Conservation (phyloP, 2,797 vertebrate genomes). For the Bufotes viridis region DNA sequence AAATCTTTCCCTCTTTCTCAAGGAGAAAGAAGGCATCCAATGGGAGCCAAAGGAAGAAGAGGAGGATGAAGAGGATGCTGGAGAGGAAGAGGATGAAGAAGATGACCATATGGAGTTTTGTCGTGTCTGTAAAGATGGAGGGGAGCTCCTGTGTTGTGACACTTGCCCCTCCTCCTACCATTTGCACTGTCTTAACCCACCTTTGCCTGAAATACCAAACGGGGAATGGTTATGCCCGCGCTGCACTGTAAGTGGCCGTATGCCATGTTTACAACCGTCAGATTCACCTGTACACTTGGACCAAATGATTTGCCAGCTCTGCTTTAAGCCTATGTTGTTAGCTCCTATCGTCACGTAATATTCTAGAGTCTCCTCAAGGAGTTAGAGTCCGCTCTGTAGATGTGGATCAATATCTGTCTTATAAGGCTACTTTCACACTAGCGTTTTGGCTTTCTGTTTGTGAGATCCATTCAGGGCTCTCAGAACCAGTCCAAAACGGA, state of each 20-base stretch:
- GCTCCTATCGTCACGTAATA: neutral
- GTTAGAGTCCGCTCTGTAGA: neutral
- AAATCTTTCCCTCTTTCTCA: neutral
- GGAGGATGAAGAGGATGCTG: conserved; percentile 89
- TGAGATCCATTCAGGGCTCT: too few species aligned
- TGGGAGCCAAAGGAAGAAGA: conserved; percentile 99
- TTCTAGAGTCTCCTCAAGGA: neutral
- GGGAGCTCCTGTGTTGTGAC: conserved; percentile 96
- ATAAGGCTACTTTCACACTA: too few species aligned
- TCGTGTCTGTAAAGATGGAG: conserved; percentile 95
- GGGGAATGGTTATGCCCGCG: conserved; percentile 99
- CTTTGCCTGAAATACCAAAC: conserved; percentile 96
- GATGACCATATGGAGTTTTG: conserved; percentile 99
- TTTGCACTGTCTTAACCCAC: conserved; percentile 98
- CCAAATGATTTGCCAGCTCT: too few species aligned
- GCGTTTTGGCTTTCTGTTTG: too few species aligned
- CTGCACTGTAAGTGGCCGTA: conserved; percentile 87
- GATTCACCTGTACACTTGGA: neutral
- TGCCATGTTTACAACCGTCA: neutral
- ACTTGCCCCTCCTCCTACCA: conserved; percentile 98
- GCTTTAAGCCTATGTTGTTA: neutral
- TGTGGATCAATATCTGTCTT: neutral
- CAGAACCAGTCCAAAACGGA: too few species aligned
- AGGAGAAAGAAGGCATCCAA: conserved; percentile 99
- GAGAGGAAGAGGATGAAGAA: conserved; percentile 81